A percentile compares a stretch with the other conserved stretches of the same genome.
phyloP scores from a whole-genome alignment of 53 echinoderm and acorn worm species.

The Echinometra lucunter region DNA sequence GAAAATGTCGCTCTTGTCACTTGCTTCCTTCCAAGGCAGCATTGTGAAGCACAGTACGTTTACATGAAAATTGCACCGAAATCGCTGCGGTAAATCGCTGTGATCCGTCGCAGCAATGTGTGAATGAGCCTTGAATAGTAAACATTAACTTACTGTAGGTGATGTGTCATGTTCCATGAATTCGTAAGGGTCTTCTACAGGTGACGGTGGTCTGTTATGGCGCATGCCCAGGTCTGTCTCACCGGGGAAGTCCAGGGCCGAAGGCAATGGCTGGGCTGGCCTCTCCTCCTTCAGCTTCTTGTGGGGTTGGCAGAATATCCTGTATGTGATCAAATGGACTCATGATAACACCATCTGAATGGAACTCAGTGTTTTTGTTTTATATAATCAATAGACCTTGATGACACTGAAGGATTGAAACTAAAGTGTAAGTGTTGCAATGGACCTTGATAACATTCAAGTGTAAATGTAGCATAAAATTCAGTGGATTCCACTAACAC shows the following conservation, averaged over 20 bases:
- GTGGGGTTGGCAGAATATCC: constrained; percentile 88
- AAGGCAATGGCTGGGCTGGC: constrained; percentile 58
- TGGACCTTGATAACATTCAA: background rate
- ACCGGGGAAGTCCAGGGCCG: constrained; percentile 72
- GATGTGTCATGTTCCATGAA: constrained; percentile 90
- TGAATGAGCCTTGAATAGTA: background rate
- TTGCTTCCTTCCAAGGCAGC: too few species aligned
- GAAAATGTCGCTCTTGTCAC: too few species aligned
- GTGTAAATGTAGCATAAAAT: too few species aligned
- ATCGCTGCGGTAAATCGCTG: too few species aligned
- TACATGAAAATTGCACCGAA: too few species aligned
- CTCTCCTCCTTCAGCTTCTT: constrained; percentile 92
- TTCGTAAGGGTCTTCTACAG: constrained; percentile 88
- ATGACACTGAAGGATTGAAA: background rate
- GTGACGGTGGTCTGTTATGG: constrained; percentile 73
- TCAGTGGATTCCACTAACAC: too few species aligned
- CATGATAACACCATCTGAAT: background rate
- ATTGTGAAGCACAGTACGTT: too few species aligned
- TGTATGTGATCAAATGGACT: constrained; percentile 24
- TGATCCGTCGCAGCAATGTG: too few species aligned
- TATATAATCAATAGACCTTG: background rate
- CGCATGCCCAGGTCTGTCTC: constrained; percentile 77
- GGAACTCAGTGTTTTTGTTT: too few species aligned
- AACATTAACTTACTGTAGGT: constrained; percentile 82
- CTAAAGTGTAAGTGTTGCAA: background rate